Evolutionary conservation across 1,140 invertebrate genomes (phyloP).

Genomic region (Tetragnatha versicolor): DNA sequence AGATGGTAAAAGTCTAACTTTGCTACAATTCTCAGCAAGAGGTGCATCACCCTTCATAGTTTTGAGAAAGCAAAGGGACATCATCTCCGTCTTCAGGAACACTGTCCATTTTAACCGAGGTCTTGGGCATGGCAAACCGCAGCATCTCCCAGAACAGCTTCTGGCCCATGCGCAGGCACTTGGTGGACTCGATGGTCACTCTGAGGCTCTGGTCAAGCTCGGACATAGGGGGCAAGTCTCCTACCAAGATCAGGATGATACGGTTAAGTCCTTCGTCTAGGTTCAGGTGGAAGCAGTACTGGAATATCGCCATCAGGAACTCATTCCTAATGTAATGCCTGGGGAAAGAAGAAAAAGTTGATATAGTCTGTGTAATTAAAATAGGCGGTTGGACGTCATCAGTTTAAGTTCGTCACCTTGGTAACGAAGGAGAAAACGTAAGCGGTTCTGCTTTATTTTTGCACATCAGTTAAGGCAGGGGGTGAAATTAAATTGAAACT

Average conservation of each 20-base stretch:
- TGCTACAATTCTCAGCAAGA: too few species aligned
- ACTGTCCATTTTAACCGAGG: background rate
- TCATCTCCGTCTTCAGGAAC: background rate
- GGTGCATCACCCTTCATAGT: too few species aligned
- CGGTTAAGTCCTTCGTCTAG: constrained; percentile 11
- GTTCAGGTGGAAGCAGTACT: background rate
- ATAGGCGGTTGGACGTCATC: too few species aligned
- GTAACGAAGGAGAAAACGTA: too few species aligned
- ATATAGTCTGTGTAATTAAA: too few species aligned
- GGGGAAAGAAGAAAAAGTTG: background rate
- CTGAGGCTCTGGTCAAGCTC: background rate
- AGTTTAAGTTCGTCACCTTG: too few species aligned
- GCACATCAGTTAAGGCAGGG: too few species aligned
- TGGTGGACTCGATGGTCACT: constrained; percentile 6
- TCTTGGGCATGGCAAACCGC: constrained; percentile 8
- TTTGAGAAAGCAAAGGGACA: constrained; percentile 3
- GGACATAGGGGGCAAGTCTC: background rate
- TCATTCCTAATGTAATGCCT: constrained; percentile 1
- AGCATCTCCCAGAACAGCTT: constrained; percentile 27
- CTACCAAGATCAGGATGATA: constrained; percentile 4
- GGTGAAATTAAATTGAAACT: too few species aligned
- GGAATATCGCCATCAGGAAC: constrained; percentile 3
- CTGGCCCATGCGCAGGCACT: background rate
- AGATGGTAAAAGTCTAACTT: too few species aligned
- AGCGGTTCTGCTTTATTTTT: too few species aligned